Evolutionary conservation across 2,797 vertebrate genomes (phyloP).

Genomic region (Schizopygopsis malacanthus): DNA sequence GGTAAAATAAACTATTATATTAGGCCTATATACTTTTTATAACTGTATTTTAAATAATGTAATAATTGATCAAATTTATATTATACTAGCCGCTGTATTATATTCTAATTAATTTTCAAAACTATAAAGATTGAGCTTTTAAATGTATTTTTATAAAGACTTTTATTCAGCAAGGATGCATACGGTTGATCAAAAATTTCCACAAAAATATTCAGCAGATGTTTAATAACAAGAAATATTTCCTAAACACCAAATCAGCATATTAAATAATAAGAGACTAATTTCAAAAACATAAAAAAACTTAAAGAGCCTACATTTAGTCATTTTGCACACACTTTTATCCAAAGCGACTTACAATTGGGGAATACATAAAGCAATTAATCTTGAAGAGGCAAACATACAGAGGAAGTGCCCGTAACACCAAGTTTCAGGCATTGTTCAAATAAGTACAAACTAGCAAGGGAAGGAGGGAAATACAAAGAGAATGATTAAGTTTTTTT

Average conservation of each 20-base stretch:
- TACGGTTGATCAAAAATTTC: neutral
- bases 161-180: neutral
- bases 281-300: no score
- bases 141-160: neutral
- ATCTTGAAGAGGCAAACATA: no score
- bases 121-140: neutral
- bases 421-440: no score
- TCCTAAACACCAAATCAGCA: no score
- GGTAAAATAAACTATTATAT: no score
- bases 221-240: neutral
- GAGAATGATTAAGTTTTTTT: no score
- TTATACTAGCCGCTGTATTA: neutral
- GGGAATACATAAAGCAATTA: no score
- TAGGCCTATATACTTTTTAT: neutral
- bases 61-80: neutral
- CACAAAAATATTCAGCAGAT: neutral
- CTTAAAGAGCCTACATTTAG: neutral
- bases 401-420: no score
- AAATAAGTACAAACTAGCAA: no score
- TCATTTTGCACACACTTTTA: no score
- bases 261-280: neutral
- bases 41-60: neutral
- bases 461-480: no score
- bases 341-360: no score
- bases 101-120: neutral